Evolutionary conservation across 2,888 invertebrate species (phyloP).

Genomic region (Philopedon plagiatum): DNA sequence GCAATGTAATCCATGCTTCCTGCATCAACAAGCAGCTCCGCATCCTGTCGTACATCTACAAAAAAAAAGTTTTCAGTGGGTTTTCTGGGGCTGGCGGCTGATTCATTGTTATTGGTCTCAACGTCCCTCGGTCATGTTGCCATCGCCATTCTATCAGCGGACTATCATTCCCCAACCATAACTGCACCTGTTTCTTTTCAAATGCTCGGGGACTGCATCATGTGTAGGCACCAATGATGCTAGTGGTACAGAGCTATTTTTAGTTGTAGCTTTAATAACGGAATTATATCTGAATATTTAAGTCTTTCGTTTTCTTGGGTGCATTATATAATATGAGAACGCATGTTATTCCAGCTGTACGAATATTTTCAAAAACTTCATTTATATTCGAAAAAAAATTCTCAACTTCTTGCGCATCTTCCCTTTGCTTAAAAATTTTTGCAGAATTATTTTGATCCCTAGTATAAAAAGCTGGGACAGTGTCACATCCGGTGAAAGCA

Average conservation of each 20-base stretch:
- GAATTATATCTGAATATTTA: slow-evolving; percentile 17
- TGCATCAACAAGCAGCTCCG: slow-evolving; percentile 19
- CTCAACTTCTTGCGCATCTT: background rate
- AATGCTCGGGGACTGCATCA: slow-evolving; percentile 33
- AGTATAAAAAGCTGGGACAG: too few relatives aligned
- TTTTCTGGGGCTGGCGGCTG: slow-evolving; percentile 43
- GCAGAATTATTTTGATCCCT: too few relatives aligned
- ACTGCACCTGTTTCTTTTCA: slow-evolving; percentile 34
- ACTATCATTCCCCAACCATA: slow-evolving; percentile 41
- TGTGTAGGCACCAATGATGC: too few relatives aligned
- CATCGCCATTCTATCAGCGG: slow-evolving; percentile 43
- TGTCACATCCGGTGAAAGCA: too few relatives aligned
- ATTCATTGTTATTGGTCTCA: slow-evolving; percentile 31
- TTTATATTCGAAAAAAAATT: too few relatives aligned
- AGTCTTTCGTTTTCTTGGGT: slow-evolving; percentile 15
- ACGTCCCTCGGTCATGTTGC: slow-evolving; percentile 5
- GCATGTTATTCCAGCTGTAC: background rate
- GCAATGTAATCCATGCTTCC: slow-evolving; percentile 23
- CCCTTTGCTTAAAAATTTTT: background rate
- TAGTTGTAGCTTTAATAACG: slow-evolving; percentile 44
- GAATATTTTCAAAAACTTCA: background rate
- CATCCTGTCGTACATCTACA: background rate
- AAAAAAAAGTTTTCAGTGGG: slow-evolving; percentile 44
- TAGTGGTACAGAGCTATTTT: slow-evolving; percentile 40
- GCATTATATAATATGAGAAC: too few relatives aligned